Evolutionary conservation across 2,113 vertebrate species (phyloP), one percentile per base, ranked within the genome.

Genomic region (Pardalotus punctatus): DNA sequence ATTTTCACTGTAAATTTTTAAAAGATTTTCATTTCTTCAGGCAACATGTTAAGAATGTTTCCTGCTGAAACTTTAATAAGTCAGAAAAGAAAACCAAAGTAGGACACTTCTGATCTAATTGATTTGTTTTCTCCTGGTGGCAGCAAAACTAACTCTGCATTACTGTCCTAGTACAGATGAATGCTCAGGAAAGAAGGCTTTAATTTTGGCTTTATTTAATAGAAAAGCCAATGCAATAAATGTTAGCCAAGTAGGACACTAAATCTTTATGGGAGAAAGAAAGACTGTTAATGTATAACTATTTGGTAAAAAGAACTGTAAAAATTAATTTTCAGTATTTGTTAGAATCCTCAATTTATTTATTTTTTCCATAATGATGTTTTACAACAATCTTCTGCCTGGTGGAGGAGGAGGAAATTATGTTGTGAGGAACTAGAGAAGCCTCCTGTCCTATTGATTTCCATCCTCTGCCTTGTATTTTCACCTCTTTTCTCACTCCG

Each of bases 1-100:
- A 45, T 91, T 84, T 62, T 71, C 60, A 83, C 48, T 53, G 77
- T 65, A 89, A 89, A 67, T 62, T 86, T 86, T 62, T 62, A 42
- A 83, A 87, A 73, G 5, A 54, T 40, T 78, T 89, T 81, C 20
- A 45, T 97, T 72, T 81, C 82, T 81, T 77, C 64, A 81, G 91
- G 51, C 65, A 71, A 64, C 25, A 2, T 47, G 35, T 71, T 84
- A 64, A 78, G 50, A 81, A 47, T 35, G 24, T 95, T 92, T 89
- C 86, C 88, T 83, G 16, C 76, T 87, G 94, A 94, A 94, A 92
- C 89, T 79, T 96, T 94, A 88, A 42, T 92, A 94, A 88, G 81
- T 86, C 78, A 95, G 72, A 85, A 93, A 91, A 90, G n/a, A 40
- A 87, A 76, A 73, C 57, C 31, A 31, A 86, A 94, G 66, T 90